phyloP scores from a whole-genome alignment of 2,888 invertebrate species.

The Volucella inflata region DNA sequence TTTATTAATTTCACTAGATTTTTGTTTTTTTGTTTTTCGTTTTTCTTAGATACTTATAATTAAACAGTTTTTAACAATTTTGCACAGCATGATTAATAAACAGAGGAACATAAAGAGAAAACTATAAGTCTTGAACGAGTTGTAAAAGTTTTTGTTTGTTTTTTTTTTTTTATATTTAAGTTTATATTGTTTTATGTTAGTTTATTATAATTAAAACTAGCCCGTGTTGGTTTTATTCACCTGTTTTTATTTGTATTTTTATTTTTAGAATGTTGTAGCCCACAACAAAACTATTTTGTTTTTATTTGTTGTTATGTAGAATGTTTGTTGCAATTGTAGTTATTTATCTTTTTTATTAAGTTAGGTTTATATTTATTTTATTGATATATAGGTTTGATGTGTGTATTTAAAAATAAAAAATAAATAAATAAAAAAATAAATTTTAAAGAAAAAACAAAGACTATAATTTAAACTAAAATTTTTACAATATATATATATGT shows the following conservation, averaged over 20 bases:
- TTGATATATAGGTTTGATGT: conserved; percentile 60
- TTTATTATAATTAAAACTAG: conserved; percentile 58
- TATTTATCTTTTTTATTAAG: conserved; percentile 19
- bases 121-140: conserved; percentile 55
- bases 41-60: conserved; percentile 48
- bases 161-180: conserved; percentile 9
- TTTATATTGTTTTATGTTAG: conserved; percentile 8
- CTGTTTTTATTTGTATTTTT: no score
- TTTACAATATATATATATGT: neutral
- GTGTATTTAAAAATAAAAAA: conserved; percentile 43
- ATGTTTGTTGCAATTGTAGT: conserved; percentile 58
- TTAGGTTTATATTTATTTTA: conserved; percentile 32
- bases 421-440: neutral
- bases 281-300: conserved; percentile 64
- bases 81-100: conserved; percentile 56
- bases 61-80: conserved; percentile 66
- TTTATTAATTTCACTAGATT: conserved; percentile 58
- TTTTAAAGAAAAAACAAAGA: conserved; percentile 6
- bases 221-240: conserved; percentile 54
- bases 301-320: conserved; percentile 18
- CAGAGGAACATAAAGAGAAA: conserved; percentile 39
- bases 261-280: conserved; percentile 69
- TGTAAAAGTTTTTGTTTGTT: conserved; percentile 24
- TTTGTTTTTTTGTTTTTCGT: neutral
- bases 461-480: conserved; percentile 23